Base-by-base conservation (phyloP, 2,888 invertebrate species). In the Endotricha flammealis region DNA sequence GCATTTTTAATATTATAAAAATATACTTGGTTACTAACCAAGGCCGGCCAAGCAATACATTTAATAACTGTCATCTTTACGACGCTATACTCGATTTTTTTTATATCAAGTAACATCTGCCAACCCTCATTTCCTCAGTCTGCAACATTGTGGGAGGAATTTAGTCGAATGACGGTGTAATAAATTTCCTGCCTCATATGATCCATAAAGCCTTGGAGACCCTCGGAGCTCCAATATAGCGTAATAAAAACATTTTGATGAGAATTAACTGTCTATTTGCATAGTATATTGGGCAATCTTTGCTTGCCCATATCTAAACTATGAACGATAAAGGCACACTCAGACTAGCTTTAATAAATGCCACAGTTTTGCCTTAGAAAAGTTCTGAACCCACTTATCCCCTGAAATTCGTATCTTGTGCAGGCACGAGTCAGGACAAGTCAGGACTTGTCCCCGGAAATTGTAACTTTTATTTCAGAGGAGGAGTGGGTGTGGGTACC, bases 131-230 rank as follows among this genome's bases (percentile, higher is more conserved):
- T 70, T 58, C 65, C 59, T 57, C 57, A 67, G 64, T 54, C 54
- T 58, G 60, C 60, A 61, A 64, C 67, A 59, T 68, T 64, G 67
- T 62, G 64, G 65, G 48, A 48, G 65, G 60, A 76, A 72, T 75
- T 72, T 70, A 61, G 66, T 57, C 55, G 64, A 72, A 75, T 73
- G 73, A 73, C 72, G 68, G 54, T 55, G 69, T 71, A 72, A 76
- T 75, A 76, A 76, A 74, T 74, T 75, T 62, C 49, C 57, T 57
- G 52, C 56, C 57, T 51, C 68, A 64, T 68, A 72, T 71, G 67
- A 73, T 68, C 69, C 71, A 75, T 77, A 77, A 75, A 75, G 61
- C 60, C 50, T 34, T 37, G 39, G 46, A 40, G 42, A 42, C 48
- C 48, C 42, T 42, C 42, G 39, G 43, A 39, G 48, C 48, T 43